These are phyloP conservation scores for Valencia hispanica DNA, from an alignment of 2,797 vertebrate species.

Conservation along the genomic window DNA sequence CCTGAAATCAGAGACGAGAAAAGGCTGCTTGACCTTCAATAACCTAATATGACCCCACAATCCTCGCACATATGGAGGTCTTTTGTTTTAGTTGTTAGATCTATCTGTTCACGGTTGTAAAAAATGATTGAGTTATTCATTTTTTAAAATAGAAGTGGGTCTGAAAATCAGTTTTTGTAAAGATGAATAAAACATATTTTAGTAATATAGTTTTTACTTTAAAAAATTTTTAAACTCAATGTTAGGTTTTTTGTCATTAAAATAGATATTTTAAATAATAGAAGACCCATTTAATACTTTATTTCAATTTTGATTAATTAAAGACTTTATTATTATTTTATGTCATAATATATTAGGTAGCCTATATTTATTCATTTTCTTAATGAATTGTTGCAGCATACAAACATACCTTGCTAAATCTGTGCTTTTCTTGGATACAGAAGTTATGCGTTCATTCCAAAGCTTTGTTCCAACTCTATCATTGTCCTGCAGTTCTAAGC, in stretches of 20 bases:
- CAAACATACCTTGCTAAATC: not conserved
- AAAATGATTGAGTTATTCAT: not conserved
- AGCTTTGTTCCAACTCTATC: not conserved
- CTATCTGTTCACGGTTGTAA: not conserved
- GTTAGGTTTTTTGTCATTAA: not conserved
- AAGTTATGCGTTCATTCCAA: not conserved
- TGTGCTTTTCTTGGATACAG: not conserved
- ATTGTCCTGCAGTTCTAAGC: constrained; percentile 42
- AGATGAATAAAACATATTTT: not conserved
- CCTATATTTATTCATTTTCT: not conserved
- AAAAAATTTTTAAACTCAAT: not conserved
- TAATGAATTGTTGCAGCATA: not conserved
- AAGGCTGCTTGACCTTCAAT: constrained; percentile 49
- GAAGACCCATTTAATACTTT: not conserved
- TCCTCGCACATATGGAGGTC: not conserved
- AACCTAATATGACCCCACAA: not conserved
- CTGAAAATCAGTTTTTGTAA: not conserved
- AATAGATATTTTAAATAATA: not conserved
- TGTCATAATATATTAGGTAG: not conserved
- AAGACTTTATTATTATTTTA: not conserved
- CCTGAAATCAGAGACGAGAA: constrained; percentile 22
- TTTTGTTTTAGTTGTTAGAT: not conserved
- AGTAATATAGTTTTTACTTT: not conserved
- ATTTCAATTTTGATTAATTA: not conserved
- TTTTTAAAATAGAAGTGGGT: not conserved